phyloP scores from a whole-genome alignment of 2,113 vertebrate species.

The Candoia aspera region DNA sequence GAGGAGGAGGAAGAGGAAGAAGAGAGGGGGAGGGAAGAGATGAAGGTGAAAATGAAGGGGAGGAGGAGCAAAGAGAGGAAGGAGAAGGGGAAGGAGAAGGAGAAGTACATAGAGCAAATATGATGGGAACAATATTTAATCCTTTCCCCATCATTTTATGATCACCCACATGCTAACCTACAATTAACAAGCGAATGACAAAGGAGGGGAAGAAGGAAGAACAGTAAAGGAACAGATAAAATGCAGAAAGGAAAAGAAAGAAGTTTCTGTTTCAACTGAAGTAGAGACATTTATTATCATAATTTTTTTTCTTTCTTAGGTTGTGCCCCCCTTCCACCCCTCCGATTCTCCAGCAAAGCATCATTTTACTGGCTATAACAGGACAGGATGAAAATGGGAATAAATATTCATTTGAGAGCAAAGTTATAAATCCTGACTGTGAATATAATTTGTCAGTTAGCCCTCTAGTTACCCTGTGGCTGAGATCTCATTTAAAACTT shows the following conservation, averaged over 20 bases:
- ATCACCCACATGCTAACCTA: not conserved
- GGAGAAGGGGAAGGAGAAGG: not conserved
- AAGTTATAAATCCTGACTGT: not conserved
- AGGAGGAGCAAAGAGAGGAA: not conserved
- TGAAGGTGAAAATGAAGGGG: not conserved
- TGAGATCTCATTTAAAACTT: not conserved
- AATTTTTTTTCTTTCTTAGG: not conserved
- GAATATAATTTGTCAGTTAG: accelerated
- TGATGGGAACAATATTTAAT: not conserved
- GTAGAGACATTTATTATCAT: not conserved
- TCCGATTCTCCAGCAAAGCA: not conserved
- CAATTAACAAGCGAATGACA: not conserved
- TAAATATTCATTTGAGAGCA: not conserved
- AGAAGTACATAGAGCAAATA: not conserved
- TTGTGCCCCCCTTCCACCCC: too few species aligned
- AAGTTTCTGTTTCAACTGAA: not conserved
- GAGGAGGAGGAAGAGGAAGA: not conserved
- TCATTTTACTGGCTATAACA: not conserved
- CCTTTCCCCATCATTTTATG: not conserved
- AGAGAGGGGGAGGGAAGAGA: too few species aligned
- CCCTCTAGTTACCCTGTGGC: not conserved
- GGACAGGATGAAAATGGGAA: not conserved
- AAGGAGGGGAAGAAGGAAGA: not conserved
- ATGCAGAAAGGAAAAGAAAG: not conserved
- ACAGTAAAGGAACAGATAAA: not conserved